These are phyloP conservation scores for Falco concolor DNA, from an alignment of 2,797 vertebrate genomes.

Conservation along the genomic window DNA sequence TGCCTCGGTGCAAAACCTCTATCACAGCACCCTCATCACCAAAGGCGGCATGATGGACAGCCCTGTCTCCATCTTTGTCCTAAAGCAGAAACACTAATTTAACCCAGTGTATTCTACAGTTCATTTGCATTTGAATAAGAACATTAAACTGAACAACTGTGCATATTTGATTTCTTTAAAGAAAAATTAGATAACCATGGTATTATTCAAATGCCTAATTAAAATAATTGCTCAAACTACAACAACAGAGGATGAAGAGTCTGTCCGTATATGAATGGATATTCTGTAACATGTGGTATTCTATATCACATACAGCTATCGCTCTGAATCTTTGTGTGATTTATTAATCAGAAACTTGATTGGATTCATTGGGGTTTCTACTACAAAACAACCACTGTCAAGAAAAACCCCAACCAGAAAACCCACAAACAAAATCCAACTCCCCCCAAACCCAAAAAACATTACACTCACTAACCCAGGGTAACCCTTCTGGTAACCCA, in stretches of 20 bases:
- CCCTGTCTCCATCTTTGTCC: constrained; percentile 98
- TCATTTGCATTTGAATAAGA: background rate
- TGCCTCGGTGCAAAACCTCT: constrained; percentile 93
- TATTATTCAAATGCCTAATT: background rate
- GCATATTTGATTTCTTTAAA: background rate
- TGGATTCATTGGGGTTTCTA: background rate
- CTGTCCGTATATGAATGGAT: background rate
- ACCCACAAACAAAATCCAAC: background rate
- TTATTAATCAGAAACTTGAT: background rate
- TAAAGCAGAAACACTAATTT: constrained; percentile 41
- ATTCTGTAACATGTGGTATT: background rate
- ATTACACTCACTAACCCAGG: background rate
- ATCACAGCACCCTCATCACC: constrained; percentile 98
- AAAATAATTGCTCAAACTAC: background rate
- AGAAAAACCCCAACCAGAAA: background rate
- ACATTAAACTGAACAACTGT: background rate
- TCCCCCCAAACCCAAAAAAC: background rate
- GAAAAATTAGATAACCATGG: background rate
- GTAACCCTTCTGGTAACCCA: background rate
- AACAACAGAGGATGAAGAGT: background rate
- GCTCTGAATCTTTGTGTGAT: background rate
- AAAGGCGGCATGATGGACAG: constrained; percentile 95
- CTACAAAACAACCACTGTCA: background rate
- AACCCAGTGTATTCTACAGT: background rate
- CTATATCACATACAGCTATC: background rate